Percentiles rank a stretch among this genome's conserved stretches.
Evolutionary conservation across 2,797 vertebrate species (phyloP).

Genomic region (Moxostoma hubbsi): DNA sequence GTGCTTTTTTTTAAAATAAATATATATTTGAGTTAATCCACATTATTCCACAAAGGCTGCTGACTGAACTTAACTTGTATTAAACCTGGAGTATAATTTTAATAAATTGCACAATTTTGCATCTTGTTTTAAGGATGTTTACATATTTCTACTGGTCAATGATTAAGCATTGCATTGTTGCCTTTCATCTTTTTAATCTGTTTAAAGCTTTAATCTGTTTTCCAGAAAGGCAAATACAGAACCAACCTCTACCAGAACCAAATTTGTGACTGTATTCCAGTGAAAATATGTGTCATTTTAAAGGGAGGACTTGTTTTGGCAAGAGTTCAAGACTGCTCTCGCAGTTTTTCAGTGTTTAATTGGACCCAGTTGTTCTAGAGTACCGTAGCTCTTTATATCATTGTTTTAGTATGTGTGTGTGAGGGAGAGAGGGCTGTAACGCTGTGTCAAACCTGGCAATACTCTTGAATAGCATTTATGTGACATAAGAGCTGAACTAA

Average conservation of each 20-base stretch:
- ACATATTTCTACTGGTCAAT: too few species aligned
- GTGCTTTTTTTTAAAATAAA: too few species aligned
- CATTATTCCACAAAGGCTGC: too few species aligned
- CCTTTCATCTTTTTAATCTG: constrained; percentile 41
- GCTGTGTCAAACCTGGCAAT: constrained; percentile 46
- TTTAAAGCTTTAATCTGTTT: constrained; percentile 23
- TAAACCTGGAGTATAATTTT: too few species aligned
- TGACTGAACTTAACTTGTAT: too few species aligned
- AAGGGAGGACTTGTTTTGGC: constrained; percentile 48
- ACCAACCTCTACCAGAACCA: background rate
- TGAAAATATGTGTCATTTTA: constrained; percentile 55
- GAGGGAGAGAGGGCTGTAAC: constrained; percentile 20
- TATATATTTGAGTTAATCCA: too few species aligned
- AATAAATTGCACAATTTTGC: too few species aligned
- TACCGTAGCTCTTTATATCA: constrained; percentile 51
- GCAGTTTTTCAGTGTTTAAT: constrained; percentile 57
- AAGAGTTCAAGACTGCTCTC: constrained; percentile 39
- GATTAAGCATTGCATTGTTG: background rate
- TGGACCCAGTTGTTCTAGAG: constrained; percentile 60
- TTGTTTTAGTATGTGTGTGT: constrained; percentile 36
- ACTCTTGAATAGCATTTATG: constrained; percentile 55
- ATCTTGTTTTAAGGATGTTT: too few species aligned
- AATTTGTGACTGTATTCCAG: constrained; percentile 47
- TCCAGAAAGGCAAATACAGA: constrained; percentile 24
- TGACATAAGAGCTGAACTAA: constrained; percentile 61